phyloP scores from a whole-genome alignment of 2,797 vertebrate genomes.

The Acipenser ruthenus region DNA sequence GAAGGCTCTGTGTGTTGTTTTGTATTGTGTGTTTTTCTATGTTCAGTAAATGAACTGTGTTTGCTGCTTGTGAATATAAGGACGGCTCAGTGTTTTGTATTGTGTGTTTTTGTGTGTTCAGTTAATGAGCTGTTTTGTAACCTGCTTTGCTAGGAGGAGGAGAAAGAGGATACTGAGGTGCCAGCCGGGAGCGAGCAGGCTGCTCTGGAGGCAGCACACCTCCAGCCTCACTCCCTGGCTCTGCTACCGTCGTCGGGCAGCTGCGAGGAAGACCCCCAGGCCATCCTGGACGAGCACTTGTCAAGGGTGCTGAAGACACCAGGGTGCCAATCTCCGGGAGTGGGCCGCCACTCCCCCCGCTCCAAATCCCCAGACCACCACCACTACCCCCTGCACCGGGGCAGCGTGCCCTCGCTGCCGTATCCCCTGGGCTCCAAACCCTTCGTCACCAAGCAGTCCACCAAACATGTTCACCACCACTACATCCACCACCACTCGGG shows the following conservation, averaged over 20 bases:
- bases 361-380: conserved; percentile 68
- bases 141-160: conserved; percentile 63
- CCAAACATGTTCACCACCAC: conserved; percentile 85
- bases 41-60: too few relatives aligned
- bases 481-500: conserved; percentile 82
- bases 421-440: conserved; percentile 43
- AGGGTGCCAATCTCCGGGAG: conserved; percentile 76
- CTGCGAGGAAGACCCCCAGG: conserved; percentile 83
- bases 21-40: conserved; percentile 14
- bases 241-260: conserved; percentile 60
- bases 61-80: too few relatives aligned
- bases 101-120: conserved; percentile 11
- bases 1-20: background rate
- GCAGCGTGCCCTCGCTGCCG: conserved; percentile 24
- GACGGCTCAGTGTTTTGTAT: background rate
- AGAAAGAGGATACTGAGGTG: conserved; percentile 66
- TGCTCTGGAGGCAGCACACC: conserved; percentile 28
- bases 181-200: conserved; percentile 19
- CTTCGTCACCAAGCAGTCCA: conserved; percentile 61
- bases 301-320: conserved; percentile 88
- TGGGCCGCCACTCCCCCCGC: conserved; percentile 71
- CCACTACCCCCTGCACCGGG: conserved; percentile 26
- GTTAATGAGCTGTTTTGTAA: too few relatives aligned
- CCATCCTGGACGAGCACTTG: conserved; percentile 86
- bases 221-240: conserved; percentile 55